Base-by-base conservation (phyloP, 35 echinoderm and acorn worm species). In the Lytechinus variegatus region DNA sequence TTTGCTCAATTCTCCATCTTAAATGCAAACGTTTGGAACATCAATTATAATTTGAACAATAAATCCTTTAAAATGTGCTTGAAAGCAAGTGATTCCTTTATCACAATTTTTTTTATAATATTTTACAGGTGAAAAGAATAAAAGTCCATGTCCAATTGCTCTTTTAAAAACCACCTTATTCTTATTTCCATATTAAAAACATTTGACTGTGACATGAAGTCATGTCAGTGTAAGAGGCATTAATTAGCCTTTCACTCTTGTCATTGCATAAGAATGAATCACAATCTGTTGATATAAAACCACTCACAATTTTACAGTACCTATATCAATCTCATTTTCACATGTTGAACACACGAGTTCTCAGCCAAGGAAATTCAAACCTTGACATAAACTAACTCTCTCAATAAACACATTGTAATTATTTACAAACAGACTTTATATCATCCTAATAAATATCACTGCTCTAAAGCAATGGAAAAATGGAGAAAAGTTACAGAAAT, bases 341-440 rank as follows among this genome's bases (percentile, higher is more conserved):
- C 66, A 79, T 79, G 19, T 24, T 24, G 19, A 79, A 24, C 66
- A 79, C 66, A 79, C 66, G 33, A 79, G 5, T 79, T 79, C 66
- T 79, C 19, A 24, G 19, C 66, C 66, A 79, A 79, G 66, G 14
- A 21, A 79, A 79, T 24, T 16, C 19, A 79, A 79, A 79, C 66
- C 66, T 79, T 79, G 66, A 24, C 66, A 79, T 79, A 79, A 16
- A 79, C 19, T n/a, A 79, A 79, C 66, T 79, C 66, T 79, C 19
- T 79, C 66, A 79, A 79, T 79, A 79, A 79, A 79, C 66, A 79
- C 66, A 79, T 24, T 79, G 66, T 79, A 79, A 79, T 79, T 79
- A 79, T 79, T 79, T 79, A 79, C 66, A 79, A 79, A 79, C 66
- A 79, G 66, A 79, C 24, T 16, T 79, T 79, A 79, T 24, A 79